Base-by-base conservation (phyloP, 2,797 vertebrate genomes). In the Brachymystax lenok region DNA sequence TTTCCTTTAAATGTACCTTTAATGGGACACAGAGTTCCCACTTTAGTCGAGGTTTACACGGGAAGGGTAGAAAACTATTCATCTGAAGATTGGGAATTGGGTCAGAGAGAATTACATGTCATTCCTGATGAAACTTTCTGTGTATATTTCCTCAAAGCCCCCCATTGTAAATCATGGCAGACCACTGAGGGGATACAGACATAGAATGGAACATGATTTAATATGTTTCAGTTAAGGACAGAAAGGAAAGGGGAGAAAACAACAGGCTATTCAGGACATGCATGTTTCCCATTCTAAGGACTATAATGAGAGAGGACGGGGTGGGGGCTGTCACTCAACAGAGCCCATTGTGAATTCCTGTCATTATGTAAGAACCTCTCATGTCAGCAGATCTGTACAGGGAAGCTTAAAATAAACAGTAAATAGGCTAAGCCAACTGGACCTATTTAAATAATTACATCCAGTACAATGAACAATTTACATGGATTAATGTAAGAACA, bases 61-160 rank as follows among this genome's bases (percentile, higher is more conserved):
- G 76, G 74, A 90, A 86, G 86, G 14, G 52, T 13, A 17, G 12
- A 69, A 82, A 81, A 30, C 82, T 85, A 90, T 92, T 90, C 87
- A 77, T 81, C 82, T 88, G 89, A 91, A 89, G 90, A 91, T 90
- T 90, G 85, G 87, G 91, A 93, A 92, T 88, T 92, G 89, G 92
- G 92, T 93, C 92, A 92, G 86, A 28, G 90, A 81, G 90, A 94
- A 92, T 91, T 89, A 91, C 86, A 90, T 89, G 90, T 90, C 91
- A 92, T 88, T 92, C 88, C 80, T 90, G 85, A 92, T 91, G 84
- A 93, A 89, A 93, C 88, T 92, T 90, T 85, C 87, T 33, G 75
- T 89, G 86, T 87, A 85, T 85, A 82, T 90, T 90, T 90, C 87
- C 87, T 92, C 85, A 90, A 91, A 88, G 80, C 86, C 59, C 52